Conservation (phyloP, 2,113 vertebrate genomes). For the Lophotis ruficrista region DNA sequence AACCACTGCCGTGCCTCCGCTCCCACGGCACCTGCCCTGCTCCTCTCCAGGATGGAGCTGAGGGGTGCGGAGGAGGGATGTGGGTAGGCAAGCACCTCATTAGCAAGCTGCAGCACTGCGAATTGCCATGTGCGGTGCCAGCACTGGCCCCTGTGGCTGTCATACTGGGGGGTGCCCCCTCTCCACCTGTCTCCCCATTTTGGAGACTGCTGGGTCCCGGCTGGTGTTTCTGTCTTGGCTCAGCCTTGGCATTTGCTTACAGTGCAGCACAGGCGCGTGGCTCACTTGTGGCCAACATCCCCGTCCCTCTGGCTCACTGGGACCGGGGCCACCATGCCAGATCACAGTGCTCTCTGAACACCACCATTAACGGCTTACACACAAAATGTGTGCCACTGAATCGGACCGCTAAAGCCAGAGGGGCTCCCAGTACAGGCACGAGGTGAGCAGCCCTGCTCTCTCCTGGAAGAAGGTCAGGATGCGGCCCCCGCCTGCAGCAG, state of each 20-base stretch:
- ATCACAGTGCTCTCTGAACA: rapidly evolving
- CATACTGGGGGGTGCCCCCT: background rate
- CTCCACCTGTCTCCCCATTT: background rate
- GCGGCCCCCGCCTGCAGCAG: background rate
- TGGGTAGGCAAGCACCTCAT: rapidly evolving
- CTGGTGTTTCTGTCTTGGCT: background rate
- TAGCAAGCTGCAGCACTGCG: background rate
- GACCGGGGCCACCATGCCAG: background rate
- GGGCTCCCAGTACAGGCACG: background rate
- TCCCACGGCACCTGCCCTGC: background rate
- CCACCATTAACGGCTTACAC: background rate
- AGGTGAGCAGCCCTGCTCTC: background rate
- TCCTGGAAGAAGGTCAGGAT: background rate
- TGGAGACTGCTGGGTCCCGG: rapidly evolving
- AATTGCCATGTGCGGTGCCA: background rate
- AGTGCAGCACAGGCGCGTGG: rapidly evolving
- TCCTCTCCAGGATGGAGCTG: background rate
- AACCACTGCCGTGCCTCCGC: rapidly evolving
- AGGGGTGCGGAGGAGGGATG: background rate
- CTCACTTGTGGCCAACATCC: background rate
- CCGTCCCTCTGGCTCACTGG: background rate
- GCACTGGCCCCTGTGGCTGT: background rate
- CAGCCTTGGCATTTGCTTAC: background rate
- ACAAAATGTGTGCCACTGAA: background rate
- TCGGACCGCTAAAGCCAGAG: background rate